These are phyloP conservation scores for Bombus breviceps DNA, from an alignment of 1,140 invertebrate genomes.

Conservation along the genomic window DNA sequence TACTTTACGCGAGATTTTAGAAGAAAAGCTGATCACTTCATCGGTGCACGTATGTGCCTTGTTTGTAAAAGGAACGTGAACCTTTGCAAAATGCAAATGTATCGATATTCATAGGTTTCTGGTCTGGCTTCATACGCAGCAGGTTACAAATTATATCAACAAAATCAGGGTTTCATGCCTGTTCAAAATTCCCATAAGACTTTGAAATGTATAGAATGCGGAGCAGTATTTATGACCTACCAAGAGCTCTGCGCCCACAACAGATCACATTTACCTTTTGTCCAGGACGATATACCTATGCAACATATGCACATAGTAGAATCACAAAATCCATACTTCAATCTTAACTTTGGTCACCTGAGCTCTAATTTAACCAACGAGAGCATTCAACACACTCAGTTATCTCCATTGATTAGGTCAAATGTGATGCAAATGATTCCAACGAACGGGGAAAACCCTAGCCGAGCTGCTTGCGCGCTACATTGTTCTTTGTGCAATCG, in stretches of 20 bases:
- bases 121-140: constrained; percentile 69
- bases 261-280: constrained; percentile 71
- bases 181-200: constrained; percentile 71
- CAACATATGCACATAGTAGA: constrained; percentile 78
- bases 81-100: neutral
- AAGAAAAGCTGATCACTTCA: neutral
- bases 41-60: neutral
- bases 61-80: neutral
- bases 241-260: constrained; percentile 77
- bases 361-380: constrained; percentile 53
- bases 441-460: constrained; percentile 50
- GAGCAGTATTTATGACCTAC: constrained; percentile 72
- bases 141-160: constrained; percentile 75
- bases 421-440: constrained; percentile 60
- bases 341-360: constrained; percentile 68
- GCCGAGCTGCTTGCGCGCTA: constrained; percentile 72
- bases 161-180: constrained; percentile 72
- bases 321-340: constrained; percentile 72
- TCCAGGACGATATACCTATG: constrained; percentile 70
- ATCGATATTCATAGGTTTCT: constrained; percentile 67
- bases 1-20: neutral
- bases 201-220: constrained; percentile 76
- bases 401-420: constrained; percentile 54
- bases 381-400: constrained; percentile 36
- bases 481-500: constrained; percentile 77